These are phyloP conservation scores for Chrysotoxum bicinctum DNA, from an alignment of 2,888 invertebrate genomes.

Conservation along the genomic window DNA sequence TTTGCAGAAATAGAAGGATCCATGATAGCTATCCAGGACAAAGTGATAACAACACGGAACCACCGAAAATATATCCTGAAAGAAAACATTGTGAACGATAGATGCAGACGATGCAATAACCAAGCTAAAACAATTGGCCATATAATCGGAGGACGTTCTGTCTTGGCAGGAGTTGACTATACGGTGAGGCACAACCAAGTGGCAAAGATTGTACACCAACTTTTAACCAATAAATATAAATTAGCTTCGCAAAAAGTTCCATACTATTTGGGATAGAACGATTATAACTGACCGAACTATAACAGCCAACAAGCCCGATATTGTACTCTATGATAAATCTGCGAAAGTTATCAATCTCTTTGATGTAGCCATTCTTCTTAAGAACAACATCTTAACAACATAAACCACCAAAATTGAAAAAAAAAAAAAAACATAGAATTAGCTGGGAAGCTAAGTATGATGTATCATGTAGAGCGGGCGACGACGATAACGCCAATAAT, in stretches of 20 bases:
- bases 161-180: conserved; percentile 23
- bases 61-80: neutral
- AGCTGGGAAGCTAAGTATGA: neutral
- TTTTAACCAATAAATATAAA: neutral
- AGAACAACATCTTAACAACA: neutral
- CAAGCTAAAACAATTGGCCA: conserved; percentile 23
- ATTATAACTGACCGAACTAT: neutral
- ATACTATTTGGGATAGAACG: neutral
- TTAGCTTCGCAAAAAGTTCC: neutral
- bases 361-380: neutral
- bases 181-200: conserved; percentile 25
- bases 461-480: neutral
- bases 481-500: neutral
- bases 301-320: neutral
- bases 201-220: conserved; percentile 18
- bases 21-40: neutral
- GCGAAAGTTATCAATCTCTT: neutral
- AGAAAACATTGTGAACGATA: neutral
- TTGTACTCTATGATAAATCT: neutral
- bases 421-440: conserved; percentile 10
- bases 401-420: neutral
- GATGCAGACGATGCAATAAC: neutral
- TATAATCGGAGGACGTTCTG: conserved; percentile 13
- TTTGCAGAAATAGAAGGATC: neutral
- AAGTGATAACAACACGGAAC: neutral